These are phyloP conservation scores for Stenchaetothrips biformis DNA, from an alignment of 2,888 invertebrate species.

Conservation along the genomic window DNA sequence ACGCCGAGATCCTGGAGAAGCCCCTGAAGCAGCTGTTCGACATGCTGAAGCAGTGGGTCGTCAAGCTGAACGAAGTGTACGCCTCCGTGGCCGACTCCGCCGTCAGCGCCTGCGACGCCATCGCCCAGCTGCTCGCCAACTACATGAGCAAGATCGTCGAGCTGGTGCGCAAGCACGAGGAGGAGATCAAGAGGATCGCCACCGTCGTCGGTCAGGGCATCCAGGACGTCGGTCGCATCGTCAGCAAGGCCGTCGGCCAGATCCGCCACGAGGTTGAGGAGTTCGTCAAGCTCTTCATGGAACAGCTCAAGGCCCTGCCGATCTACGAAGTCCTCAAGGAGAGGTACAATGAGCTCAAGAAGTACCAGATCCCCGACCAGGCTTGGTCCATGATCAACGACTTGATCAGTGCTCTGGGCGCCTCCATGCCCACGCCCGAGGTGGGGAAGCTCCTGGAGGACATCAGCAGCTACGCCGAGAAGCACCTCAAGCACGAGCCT, in stretches of 20 bases:
- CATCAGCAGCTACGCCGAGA: constrained; percentile 57
- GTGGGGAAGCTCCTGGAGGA: constrained; percentile 56
- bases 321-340: constrained; percentile 50
- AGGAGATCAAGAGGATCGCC: constrained; percentile 59
- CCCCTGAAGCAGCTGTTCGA: constrained; percentile 44
- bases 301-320: constrained; percentile 54
- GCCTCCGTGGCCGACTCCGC: constrained; percentile 46
- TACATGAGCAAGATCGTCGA: constrained; percentile 48
- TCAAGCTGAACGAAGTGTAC: constrained; percentile 46
- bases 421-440: constrained; percentile 60
- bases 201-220: constrained; percentile 52
- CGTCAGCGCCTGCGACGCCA: constrained; percentile 47
- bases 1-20: constrained; percentile 36
- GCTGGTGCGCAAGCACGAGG: constrained; percentile 60
- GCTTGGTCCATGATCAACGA: constrained; percentile 53
- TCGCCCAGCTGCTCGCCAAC: constrained; percentile 48
- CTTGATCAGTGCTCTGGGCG: constrained; percentile 52
- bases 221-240: constrained; percentile 47
- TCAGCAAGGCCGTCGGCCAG: constrained; percentile 42
- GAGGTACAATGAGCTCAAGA: constrained; percentile 44
- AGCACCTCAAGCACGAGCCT: constrained; percentile 56
- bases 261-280: constrained; percentile 46
- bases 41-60: constrained; percentile 43
- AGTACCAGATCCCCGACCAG: constrained; percentile 55
- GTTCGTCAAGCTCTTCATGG: constrained; percentile 46